Base-by-base conservation (phyloP, 2,113 vertebrate genomes). In the Pollachius pollachius region DNA sequence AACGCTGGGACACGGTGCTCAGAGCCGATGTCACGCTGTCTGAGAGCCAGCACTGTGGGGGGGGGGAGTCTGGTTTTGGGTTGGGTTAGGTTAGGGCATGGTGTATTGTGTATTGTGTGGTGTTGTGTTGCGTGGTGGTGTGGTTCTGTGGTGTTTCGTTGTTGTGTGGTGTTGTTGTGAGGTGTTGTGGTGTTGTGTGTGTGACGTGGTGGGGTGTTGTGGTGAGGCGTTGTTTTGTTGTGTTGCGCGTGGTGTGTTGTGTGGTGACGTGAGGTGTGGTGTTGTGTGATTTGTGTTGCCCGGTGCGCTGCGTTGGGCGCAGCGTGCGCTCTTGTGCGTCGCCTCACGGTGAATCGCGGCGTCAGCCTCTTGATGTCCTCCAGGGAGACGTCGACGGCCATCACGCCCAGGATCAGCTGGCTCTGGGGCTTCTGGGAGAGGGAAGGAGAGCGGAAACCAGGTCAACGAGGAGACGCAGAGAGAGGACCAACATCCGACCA, bases 291-390 rank as follows among this genome's bases (percentile, higher is more conserved):
- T 56, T 3, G 37, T 41, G 37, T 41, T 1, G 21, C 2, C 1
- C 21, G 21, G 21, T 23, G 21, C 2, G 21, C 21, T 1, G 21
- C 2, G 21, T 23, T 23, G 21, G 1, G 21, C 21, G 21, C 21
- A 23, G 37, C 3, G 37, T 1, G 37, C 9, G 41, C 12, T 48
- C 41, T 48, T 13, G 2, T 48, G 41, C 12, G 41, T 48, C 11
- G 12, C 73, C 94, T 94, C 91, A 99, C 97, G 54, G 96, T 97
- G 85, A 96, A 99, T 48, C 94, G 94, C 4, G 97, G 97, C 0
- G 96, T 99, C 64, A 98, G 87, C 62, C 94, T 96, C 88, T 98
- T 97, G 82, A 99, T 98, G 72, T 99, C 97, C 59, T 96, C 96
- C 77, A 99, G 89, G 67, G 97, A 96, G 25, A 99, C 97, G 83